Base-by-base conservation (phyloP, 2,888 invertebrate genomes). In the Dasypolia templi region DNA sequence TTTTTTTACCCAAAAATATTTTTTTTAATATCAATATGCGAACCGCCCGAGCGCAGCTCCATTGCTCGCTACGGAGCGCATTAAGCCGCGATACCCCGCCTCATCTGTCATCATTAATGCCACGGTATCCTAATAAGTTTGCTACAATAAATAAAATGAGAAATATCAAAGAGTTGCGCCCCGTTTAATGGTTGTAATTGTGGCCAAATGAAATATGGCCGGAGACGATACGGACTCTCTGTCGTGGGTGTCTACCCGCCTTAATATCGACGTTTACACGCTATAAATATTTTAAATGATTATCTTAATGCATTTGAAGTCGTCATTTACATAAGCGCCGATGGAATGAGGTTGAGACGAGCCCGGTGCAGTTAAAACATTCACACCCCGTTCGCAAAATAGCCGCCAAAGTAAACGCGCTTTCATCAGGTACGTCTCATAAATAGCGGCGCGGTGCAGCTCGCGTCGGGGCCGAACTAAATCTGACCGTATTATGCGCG, bases 61-160 rank as follows among this genome's bases (percentile, higher is more conserved):
- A 58, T 63, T 44, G 17, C 89, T 91, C 91, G 91, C 90, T 90
- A 91, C 89, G 89, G 89, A 92, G 91, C 92, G 91, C 93, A 94
- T 94, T 95, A 95, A 93, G 92, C 89, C 89, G 86, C 89, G 91
- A 92, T 92, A 92, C 91, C 88, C 90, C 90, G 92, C 92, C 92
- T 93, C 95, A 95, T 96, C 94, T 96, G 95, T 96, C 96, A 96
- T 96, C 96, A 96, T 96, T 96, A 96, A 95, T 94, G 96, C 95
- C 94, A 93, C 90, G 89, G 93, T 88, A 93, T 95, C 95, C 96
- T 96, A 95, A 96, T 96, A 96, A 96, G 95, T 95, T 95, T 91
- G 92, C 91, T 92, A 93, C 92, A 95, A 95, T 94, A 96, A 95
- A 95, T 94, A 95, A 94, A 94, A 93, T 89, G 89, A 90, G 89